These are phyloP conservation scores for Mythimna loreyi DNA, from an alignment of 2,888 invertebrate species.

Conservation along the genomic window DNA sequence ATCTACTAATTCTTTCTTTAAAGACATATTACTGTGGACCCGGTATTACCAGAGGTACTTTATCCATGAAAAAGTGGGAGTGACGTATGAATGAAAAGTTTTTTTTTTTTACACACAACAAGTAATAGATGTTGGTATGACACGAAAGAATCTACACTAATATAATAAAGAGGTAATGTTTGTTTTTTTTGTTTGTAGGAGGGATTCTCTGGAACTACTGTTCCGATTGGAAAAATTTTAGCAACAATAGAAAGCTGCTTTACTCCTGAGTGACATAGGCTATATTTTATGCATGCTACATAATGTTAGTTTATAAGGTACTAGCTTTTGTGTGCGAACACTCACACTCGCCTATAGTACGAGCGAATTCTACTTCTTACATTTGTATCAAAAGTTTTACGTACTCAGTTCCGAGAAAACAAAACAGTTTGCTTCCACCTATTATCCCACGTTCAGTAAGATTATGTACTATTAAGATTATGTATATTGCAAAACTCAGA, in stretches of 20 bases:
- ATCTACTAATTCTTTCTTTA: slow-evolving; percentile 18
- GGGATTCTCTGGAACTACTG: too few relatives aligned
- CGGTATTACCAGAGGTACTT: slow-evolving; percentile 13
- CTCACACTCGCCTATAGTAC: too few relatives aligned
- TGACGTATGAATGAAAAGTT: not conserved
- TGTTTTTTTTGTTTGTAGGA: too few relatives aligned
- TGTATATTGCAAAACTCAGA: slow-evolving; percentile 28
- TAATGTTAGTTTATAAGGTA: too few relatives aligned
- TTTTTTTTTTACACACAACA: not conserved
- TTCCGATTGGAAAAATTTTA: too few relatives aligned
- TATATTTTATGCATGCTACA: too few relatives aligned
- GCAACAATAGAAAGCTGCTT: too few relatives aligned
- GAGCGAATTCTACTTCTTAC: too few relatives aligned
- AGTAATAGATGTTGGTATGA: not conserved
- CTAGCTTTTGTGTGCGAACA: too few relatives aligned
- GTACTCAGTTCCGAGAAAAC: not conserved
- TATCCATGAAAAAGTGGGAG: slow-evolving; percentile 11
- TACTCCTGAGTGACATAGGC: too few relatives aligned
- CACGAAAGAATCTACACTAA: not conserved
- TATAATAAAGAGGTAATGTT: too few relatives aligned
- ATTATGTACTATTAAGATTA: slow-evolving; percentile 4
- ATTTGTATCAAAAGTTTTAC: too few relatives aligned
- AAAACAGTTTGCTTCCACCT: not conserved
- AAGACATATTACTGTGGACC: not conserved
- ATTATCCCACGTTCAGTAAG: not conserved